phyloP scores from a whole-genome alignment of 2,797 vertebrate species.

The Benthosema pterotum region DNA sequence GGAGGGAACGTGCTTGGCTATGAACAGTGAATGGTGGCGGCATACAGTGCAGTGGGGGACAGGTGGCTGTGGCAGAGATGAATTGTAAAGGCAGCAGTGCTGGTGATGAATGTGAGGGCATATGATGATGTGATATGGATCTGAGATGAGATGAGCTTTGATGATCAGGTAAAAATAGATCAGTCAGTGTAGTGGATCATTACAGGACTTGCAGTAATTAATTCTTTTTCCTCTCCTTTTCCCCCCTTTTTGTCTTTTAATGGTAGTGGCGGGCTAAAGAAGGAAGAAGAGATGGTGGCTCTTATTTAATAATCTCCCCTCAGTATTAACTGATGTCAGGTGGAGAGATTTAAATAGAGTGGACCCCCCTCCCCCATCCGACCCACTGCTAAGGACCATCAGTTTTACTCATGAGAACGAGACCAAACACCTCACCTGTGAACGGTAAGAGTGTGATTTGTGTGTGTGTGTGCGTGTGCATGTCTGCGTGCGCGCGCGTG shows the following conservation, averaged over 20 bases:
- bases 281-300: conserved; percentile 35
- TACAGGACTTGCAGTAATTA: conserved; percentile 76
- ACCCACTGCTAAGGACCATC: background rate
- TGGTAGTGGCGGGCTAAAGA: conserved; percentile 34
- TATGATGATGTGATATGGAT: conserved; percentile 76
- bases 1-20: conserved; percentile 36
- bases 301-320: conserved; percentile 60
- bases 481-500: too few relatives aligned
- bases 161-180: conserved; percentile 84
- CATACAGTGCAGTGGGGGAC: conserved; percentile 36
- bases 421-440: background rate
- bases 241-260: conserved; percentile 29
- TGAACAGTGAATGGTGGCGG: conserved; percentile 60
- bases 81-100: conserved; percentile 60
- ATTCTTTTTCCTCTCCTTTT: conserved; percentile 29
- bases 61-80: conserved; percentile 69
- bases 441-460: background rate
- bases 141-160: conserved; percentile 64
- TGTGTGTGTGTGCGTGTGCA: conserved; percentile 23
- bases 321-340: conserved; percentile 38
- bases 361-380: background rate
- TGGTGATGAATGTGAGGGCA: conserved; percentile 79
- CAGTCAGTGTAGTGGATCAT: conserved; percentile 73
- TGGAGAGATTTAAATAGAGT: conserved; percentile 6
- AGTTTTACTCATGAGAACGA: background rate